phyloP scores from a whole-genome alignment of 2,888 invertebrate species.

The Sussaba pulchella region DNA sequence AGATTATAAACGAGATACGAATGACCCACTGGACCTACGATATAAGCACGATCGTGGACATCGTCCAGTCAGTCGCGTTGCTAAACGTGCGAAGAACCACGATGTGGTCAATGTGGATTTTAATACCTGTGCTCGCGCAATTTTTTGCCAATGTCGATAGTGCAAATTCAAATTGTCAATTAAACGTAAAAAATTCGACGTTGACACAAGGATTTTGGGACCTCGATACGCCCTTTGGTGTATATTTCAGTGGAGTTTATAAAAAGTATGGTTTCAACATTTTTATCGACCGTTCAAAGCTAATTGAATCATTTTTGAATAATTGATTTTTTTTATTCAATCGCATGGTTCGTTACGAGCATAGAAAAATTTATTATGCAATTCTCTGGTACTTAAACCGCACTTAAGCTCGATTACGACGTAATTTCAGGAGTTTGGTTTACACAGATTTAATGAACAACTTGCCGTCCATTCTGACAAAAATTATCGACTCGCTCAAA shows the following conservation, averaged over 20 bases:
- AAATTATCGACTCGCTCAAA: conserved; percentile 92
- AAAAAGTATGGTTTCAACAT: conserved; percentile 73
- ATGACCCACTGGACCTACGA: not conserved
- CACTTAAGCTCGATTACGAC: not conserved
- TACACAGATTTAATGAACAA: conserved; percentile 93
- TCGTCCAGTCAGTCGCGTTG: not conserved
- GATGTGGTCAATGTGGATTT: conserved; percentile 11
- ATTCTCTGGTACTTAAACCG: too few relatives aligned
- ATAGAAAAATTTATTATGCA: too few relatives aligned
- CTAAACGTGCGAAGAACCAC: not conserved
- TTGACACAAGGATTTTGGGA: conserved; percentile 77
- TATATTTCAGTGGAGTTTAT: conserved; percentile 76
- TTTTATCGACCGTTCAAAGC: too few relatives aligned
- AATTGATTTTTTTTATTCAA: not conserved
- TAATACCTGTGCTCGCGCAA: conserved; percentile 43
- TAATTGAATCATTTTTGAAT: too few relatives aligned
- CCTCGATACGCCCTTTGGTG: conserved; percentile 75
- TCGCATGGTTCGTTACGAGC: too few relatives aligned
- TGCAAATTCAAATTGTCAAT: conserved; percentile 7
- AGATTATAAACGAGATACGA: not conserved
- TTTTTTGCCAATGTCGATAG: conserved; percentile 8
- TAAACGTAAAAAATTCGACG: conserved; percentile 43
- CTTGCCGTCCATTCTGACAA: conserved; percentile 94
- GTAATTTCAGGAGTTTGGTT: conserved; percentile 90
- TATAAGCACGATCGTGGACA: not conserved